These are phyloP conservation scores for Albula goreensis DNA, from an alignment of 2,113 vertebrate species.

Conservation along the genomic window DNA sequence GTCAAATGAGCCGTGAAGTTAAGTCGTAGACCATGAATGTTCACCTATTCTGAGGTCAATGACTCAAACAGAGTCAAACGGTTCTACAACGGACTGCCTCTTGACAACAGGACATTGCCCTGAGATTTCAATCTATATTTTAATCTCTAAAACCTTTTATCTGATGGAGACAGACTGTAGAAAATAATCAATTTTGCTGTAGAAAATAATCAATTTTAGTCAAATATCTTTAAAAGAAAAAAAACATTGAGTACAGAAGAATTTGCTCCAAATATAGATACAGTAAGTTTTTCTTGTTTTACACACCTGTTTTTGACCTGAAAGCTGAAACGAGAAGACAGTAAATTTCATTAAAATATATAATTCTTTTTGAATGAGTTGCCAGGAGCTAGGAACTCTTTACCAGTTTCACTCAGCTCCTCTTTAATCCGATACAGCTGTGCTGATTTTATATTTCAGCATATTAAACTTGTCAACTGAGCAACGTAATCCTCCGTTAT, in stretches of 20 bases:
- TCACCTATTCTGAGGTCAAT: not conserved
- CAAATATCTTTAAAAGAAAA: too few relatives aligned
- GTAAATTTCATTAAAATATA: not conserved
- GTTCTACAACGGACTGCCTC: not conserved
- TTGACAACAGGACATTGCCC: not conserved
- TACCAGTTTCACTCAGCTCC: not conserved
- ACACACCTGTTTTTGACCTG: not conserved
- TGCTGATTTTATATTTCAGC: not conserved
- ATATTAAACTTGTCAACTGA: not conserved
- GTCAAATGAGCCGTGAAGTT: not conserved
- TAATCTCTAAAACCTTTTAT: too few relatives aligned
- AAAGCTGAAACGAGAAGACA: not conserved
- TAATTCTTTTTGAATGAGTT: too few relatives aligned
- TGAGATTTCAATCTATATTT: too few relatives aligned
- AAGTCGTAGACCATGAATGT: not conserved
- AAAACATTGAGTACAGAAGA: not conserved
- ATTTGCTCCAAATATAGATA: not conserved
- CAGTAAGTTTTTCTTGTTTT: too few relatives aligned
- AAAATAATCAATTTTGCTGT: too few relatives aligned
- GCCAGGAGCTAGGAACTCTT: too few relatives aligned
- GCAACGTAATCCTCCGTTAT: not conserved
- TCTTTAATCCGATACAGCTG: not conserved
- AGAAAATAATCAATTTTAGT: too few relatives aligned
- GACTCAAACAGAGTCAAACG: not conserved
- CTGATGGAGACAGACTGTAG: too few relatives aligned